A percentile compares a stretch with the other conserved stretches of the same genome.
phyloP scores from a whole-genome alignment of 2,113 vertebrate species.

The Chlorodrepanis virens region DNA sequence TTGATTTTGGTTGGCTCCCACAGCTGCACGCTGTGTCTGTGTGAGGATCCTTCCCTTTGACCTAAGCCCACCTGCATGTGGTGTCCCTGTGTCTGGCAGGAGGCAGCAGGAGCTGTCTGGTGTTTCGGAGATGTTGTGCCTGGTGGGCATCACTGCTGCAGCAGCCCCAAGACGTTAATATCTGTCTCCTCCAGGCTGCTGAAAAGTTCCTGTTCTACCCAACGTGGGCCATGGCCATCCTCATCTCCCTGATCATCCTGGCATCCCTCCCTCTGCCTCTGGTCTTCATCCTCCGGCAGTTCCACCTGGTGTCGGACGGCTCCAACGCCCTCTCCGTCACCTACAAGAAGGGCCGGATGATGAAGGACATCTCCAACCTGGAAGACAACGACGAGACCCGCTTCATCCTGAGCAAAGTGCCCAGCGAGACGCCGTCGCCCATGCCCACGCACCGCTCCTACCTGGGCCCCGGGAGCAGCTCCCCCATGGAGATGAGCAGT shows the following conservation, averaged over 20 bases:
- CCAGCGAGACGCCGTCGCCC: constrained; percentile 89
- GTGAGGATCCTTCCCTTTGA: background rate
- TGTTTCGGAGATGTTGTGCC: fast-evolving
- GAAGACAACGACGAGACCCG: constrained; percentile 95
- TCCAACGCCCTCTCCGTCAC: constrained; percentile 96
- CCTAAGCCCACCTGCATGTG: background rate
- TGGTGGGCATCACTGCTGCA: background rate
- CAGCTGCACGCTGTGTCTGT: fast-evolving
- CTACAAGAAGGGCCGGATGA: constrained; percentile 94
- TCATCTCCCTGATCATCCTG: constrained; percentile 85
- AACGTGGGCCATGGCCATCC: constrained; percentile 89
- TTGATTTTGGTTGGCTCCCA: background rate
- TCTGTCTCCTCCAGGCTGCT: constrained; percentile 74
- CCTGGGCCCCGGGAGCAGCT: constrained; percentile 87
- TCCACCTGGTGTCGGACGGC: constrained; percentile 89
- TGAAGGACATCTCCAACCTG: constrained; percentile 97
- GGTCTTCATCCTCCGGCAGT: constrained; percentile 87
- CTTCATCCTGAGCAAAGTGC: constrained; percentile 94
- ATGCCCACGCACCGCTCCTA: constrained; percentile 93
- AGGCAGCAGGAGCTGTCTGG: background rate
- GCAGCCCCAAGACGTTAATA: fast-evolving
- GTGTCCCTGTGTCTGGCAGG: background rate
- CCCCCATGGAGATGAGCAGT: constrained; percentile 85
- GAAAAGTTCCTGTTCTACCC: constrained; percentile 93
- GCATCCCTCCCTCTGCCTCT: constrained; percentile 91